Conservation (phyloP, 2,888 invertebrate species). For the Pomacea canaliculata region DNA sequence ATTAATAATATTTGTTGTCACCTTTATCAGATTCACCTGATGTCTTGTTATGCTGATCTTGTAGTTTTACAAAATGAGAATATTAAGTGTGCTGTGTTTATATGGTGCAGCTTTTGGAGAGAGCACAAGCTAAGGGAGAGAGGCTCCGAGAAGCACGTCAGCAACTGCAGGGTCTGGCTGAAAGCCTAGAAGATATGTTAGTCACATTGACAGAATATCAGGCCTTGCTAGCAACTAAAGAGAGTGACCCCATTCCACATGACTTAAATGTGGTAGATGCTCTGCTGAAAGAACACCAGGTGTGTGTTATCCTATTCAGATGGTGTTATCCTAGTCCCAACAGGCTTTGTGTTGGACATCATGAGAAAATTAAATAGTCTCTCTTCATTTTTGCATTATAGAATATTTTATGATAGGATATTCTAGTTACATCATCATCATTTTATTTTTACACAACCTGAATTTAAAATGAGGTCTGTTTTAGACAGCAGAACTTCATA, state of each 20-base stretch:
- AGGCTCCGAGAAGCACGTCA: constrained; percentile 64
- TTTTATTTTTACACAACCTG: too few relatives aligned
- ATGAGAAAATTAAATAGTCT: too few relatives aligned
- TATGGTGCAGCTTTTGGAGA: constrained; percentile 27
- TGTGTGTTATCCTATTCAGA: constrained; percentile 32
- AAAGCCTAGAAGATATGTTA: constrained; percentile 65
- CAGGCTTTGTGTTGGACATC: constrained; percentile 52
- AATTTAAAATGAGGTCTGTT: too few relatives aligned
- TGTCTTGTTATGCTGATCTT: too few relatives aligned
- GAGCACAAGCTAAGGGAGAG: constrained; percentile 44
- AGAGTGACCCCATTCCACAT: constrained; percentile 66
- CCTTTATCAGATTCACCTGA: not conserved
- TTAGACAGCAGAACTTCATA: too few relatives aligned
- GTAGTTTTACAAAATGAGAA: too few relatives aligned
- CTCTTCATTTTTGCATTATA: too few relatives aligned
- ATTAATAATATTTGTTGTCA: not conserved
- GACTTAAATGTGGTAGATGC: constrained; percentile 67
- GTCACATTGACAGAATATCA: constrained; percentile 68
- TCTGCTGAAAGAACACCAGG: constrained; percentile 65
- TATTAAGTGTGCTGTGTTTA: not conserved
- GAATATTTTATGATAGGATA: too few relatives aligned
- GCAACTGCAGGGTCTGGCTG: constrained; percentile 66
- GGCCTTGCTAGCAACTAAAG: constrained; percentile 66
- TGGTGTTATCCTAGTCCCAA: constrained; percentile 38
- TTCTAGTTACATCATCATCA: too few relatives aligned